phyloP scores from a whole-genome alignment of 2,113 vertebrate genomes.

The Glareola pratincola region DNA sequence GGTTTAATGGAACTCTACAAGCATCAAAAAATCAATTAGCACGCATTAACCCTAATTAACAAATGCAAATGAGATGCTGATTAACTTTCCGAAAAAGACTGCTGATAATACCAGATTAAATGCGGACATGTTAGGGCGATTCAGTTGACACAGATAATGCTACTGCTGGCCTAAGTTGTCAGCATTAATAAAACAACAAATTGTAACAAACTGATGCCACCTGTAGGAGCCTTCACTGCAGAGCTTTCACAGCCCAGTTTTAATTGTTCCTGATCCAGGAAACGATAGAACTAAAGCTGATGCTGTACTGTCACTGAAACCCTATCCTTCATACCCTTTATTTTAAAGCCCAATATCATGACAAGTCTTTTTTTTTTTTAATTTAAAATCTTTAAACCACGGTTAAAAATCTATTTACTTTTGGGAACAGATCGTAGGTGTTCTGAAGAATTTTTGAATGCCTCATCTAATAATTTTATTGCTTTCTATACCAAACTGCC shows the following conservation, averaged over 20 bases:
- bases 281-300: not conserved
- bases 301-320: not conserved
- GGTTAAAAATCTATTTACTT: not conserved
- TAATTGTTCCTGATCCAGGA: not conserved
- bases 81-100: constrained; percentile 84
- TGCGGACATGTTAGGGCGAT: constrained; percentile 80
- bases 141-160: constrained; percentile 77
- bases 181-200: constrained; percentile 74
- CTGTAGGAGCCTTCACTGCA: constrained; percentile 45
- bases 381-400: not conserved
- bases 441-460: not conserved
- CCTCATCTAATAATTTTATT: not conserved
- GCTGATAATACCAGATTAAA: constrained; percentile 70
- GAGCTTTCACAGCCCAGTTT: not conserved
- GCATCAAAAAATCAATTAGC: constrained; percentile 88
- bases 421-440: not conserved
- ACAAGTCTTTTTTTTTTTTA: not conserved
- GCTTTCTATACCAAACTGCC: not conserved
- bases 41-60: constrained; percentile 87
- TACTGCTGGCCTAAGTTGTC: constrained; percentile 71
- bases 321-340: not conserved
- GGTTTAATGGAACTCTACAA: constrained; percentile 82
- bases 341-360: not conserved
- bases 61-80: constrained; percentile 84
- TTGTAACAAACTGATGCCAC: constrained; percentile 63